Base-by-base conservation (phyloP, 2,113 vertebrate genomes). In the Miniopterus natalensis region DNA sequence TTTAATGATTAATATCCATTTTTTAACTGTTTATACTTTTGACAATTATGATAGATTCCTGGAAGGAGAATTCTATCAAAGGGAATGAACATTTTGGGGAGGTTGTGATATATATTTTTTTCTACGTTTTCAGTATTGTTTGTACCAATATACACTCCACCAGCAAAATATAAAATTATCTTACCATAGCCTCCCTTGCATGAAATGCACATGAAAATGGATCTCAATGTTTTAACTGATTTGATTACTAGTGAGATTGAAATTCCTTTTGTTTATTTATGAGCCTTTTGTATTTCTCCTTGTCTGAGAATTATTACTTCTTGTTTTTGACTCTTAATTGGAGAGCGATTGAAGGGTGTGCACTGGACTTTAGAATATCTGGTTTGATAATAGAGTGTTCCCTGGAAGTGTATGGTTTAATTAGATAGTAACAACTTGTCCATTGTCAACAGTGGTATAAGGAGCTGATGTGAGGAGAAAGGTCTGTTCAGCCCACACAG, bases 231-330 rank as follows among this genome's bases (percentile, higher is more conserved):
- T 68, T 95, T 49, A 36, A 47, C 31, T 81, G 20, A 53, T 61
- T 65, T 63, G 31, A 78, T 18, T 40, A n/a, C 18, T 63, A 31
- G 8, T 36, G 65, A 59, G 25, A 18, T 71, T 63, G 55, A 66
- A 86, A 80, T 91, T 71, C 86, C 57, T 94, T 74, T 86, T 96
- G 49, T 55, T 36, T 74, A 47, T 66, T 65, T 71, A 5, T 77
- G 68, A 49, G 29, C 20, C 23, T 66, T 77, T 61, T 63, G 29
- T 61, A 31, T 31, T 90, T 86, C 63, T 12, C 88, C 13, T 49
- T 68, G n/a, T 71, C 77, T 85, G 14, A 75, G 40, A 96, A 66
- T n/a, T 53, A 27, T 73, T 1, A 6, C 71, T 53, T 90, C 13
- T 8, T 17, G 5, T 51, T 65, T 94, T 78, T 77, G n/a, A 71